Evolutionary conservation across 2,797 vertebrate species (phyloP).

Genomic region (Otolemur crassicaudatus): DNA sequence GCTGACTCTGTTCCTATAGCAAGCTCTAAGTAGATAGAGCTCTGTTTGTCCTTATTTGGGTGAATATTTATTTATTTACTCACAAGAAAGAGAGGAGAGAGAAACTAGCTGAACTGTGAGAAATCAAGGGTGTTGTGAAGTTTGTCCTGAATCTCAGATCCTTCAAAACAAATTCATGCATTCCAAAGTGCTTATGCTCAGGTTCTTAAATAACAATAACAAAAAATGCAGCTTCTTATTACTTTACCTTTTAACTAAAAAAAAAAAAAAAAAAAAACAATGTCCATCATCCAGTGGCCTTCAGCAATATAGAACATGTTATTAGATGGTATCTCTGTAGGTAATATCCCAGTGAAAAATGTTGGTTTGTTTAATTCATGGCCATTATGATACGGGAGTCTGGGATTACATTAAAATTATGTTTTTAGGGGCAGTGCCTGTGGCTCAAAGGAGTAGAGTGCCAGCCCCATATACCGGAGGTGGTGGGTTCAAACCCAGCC

Average conservation of each 20-base stretch:
- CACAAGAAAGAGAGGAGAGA: neutral
- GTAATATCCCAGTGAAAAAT: slow-evolving; percentile 2
- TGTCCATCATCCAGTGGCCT: neutral
- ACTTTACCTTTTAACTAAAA: neutral
- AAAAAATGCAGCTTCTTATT: neutral
- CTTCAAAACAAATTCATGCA: neutral
- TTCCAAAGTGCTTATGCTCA: neutral
- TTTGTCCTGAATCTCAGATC: neutral
- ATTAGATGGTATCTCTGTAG: slow-evolving; percentile 9
- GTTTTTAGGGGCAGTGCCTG: neutral
- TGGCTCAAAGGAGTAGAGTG: neutral
- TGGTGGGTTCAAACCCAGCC: too few relatives aligned
- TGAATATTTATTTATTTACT: slow-evolving; percentile 6
- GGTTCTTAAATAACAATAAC: neutral
- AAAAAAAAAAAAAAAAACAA: neutral
- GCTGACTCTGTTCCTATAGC: neutral
- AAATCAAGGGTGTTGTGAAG: neutral
- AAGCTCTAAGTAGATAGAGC: neutral
- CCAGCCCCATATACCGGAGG: neutral
- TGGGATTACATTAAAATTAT: neutral
- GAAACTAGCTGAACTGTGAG: neutral
- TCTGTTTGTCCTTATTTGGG: neutral
- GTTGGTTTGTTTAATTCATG: slow-evolving; percentile 26
- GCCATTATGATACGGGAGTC: neutral
- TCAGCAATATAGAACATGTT: neutral